These are phyloP conservation scores for Helicolenus hilgendorfi DNA, from an alignment of 2,797 vertebrate genomes.

Conservation along the genomic window DNA sequence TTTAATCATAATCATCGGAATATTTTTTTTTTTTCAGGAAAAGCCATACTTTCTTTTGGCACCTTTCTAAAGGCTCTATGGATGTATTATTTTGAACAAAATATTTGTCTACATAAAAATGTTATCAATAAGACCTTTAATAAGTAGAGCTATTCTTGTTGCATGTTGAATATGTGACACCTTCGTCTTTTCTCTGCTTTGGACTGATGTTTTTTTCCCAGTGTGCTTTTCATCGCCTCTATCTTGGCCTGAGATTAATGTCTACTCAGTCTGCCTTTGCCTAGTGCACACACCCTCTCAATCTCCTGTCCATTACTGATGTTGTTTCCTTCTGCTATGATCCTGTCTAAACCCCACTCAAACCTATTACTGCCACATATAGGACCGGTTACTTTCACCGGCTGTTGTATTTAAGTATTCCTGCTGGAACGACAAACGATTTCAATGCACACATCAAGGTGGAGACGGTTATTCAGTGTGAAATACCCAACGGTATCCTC, in stretches of 20 bases:
- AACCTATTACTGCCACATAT: constrained; percentile 7
- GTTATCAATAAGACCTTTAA: not conserved
- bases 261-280: not conserved
- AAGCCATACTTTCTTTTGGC: no score
- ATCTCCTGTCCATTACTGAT: constrained; percentile 31
- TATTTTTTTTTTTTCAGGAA: no score
- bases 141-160: not conserved
- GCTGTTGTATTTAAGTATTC: constrained; percentile 47
- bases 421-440: constrained; percentile 15
- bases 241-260: constrained; percentile 2
- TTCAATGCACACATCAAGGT: constrained; percentile 39
- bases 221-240: not conserved
- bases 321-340: constrained; percentile 19
- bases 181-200: not conserved
- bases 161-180: not conserved
- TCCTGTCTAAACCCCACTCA: constrained; percentile 21
- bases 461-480: constrained; percentile 40
- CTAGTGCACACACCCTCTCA: constrained; percentile 7
- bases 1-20: no score
- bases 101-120: no score
- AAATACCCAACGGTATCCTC: constrained; percentile 40
- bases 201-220: not conserved
- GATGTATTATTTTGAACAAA: no score
- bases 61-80: no score
- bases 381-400: not conserved